Evolutionary conservation across 2,888 invertebrate genomes (phyloP), one percentile per base, ranked within the genome.

Genomic region (Cheilosia variabilis): DNA sequence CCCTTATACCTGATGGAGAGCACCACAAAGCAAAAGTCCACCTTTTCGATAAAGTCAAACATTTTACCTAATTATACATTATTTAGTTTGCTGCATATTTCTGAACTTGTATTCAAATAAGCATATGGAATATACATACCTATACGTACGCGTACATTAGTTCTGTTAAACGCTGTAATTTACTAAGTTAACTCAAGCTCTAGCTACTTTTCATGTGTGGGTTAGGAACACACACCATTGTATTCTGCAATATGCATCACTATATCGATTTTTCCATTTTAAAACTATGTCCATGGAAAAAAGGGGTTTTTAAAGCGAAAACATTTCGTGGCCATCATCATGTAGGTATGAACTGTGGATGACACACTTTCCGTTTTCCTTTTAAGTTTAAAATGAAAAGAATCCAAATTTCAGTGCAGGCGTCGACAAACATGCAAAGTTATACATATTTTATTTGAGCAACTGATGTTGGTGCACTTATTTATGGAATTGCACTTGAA

Each of bases 251-350:
- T 71, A 37, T 57, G 50, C 58, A 71, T 50, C 58, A 50, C 7
- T 6, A n/a, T 50, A 79, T 79, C 65, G 79, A 79, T 79, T 79
- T 73, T 79, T 19, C 66, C 60, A 24, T 31, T 37, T 37, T 37
- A 10, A 13, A 37, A 37, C 34, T 50, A 22, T 65, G 9, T 22
- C 19, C 45, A 47, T 37, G 37, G 13, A 37, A 10, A 37, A 37
- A 37, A 10, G 1, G 3, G 37, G 37, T 3, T 37, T 47, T 47
- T 15, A 31, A 15, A 22, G 27, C 13, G 13, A 55, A 52, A 45
- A 34, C 17, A 17, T 17, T 47, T 47, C 17, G 45, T 37, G 37
- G 50, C 55, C 63, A 78, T 65, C 34, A 24, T 57, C 37, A 37
- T 37, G 13, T 37, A 13, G 13, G 37, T 37, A 37, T 13, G 37